These are phyloP conservation scores for Conger conger DNA, from an alignment of 2,113 vertebrate species.

Conservation along the genomic window DNA sequence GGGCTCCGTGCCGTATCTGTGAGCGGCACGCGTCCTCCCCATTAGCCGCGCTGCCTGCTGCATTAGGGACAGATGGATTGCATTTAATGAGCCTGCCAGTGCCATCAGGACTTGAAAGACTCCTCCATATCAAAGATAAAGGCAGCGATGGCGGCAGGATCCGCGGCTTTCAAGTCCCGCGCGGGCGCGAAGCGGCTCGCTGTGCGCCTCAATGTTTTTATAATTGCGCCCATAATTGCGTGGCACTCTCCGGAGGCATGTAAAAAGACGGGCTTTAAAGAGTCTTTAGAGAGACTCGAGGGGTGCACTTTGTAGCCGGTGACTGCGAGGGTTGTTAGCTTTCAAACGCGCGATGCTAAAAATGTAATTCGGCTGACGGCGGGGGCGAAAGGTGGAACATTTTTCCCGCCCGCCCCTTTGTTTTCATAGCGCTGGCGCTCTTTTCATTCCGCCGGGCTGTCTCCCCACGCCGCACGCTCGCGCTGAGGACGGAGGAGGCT, in stretches of 20 bases:
- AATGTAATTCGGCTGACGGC: slow-evolving; percentile 19
- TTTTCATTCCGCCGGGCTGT: background rate
- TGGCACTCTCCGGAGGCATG: slow-evolving; percentile 43
- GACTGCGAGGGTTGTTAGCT: slow-evolving; percentile 22
- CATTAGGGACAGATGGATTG: slow-evolving; percentile 59
- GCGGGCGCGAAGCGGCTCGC: slow-evolving; percentile 35
- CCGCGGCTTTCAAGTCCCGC: slow-evolving; percentile 47
- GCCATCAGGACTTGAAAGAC: slow-evolving; percentile 53
- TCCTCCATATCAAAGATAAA: slow-evolving; percentile 52
- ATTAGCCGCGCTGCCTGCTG: slow-evolving; percentile 27
- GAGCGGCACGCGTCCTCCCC: slow-evolving; percentile 36
- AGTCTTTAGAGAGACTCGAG: slow-evolving; percentile 28
- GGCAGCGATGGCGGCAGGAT: slow-evolving; percentile 46
- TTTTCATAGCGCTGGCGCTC: background rate
- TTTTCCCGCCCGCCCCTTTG: slow-evolving; percentile 3
- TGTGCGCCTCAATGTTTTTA: slow-evolving; percentile 46
- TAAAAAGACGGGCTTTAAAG: slow-evolving; percentile 16
- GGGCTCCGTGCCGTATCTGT: slow-evolving; percentile 10
- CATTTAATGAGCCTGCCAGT: slow-evolving; percentile 58
- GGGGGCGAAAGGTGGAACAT: slow-evolving; percentile 12
- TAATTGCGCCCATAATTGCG: slow-evolving; percentile 61
- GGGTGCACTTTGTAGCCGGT: slow-evolving; percentile 28
- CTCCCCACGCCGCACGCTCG: background rate
- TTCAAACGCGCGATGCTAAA: slow-evolving; percentile 25
- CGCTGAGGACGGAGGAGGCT: background rate